These are phyloP conservation scores for Tetraneura akinire DNA, from an alignment of 1,140 invertebrate genomes.

Conservation along the genomic window DNA sequence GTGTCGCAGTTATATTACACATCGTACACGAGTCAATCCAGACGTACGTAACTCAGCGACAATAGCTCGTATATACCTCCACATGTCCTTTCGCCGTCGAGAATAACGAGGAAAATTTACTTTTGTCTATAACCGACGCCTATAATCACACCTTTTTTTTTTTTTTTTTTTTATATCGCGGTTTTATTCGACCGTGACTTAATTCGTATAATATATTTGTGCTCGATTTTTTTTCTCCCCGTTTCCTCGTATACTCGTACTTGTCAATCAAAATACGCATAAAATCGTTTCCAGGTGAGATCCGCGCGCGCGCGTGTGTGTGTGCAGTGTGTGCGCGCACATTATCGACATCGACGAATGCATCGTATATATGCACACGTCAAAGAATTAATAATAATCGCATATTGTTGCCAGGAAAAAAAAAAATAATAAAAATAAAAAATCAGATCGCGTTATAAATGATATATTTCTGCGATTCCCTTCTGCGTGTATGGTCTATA, in stretches of 20 bases:
- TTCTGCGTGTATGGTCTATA: no score
- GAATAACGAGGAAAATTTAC: neutral
- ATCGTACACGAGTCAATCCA: conserved; percentile 9
- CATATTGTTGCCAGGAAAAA: neutral
- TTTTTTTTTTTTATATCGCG: no score
- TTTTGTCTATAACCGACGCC: conserved; percentile 25
- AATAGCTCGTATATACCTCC: neutral
- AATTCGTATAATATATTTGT: neutral
- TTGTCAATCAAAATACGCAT: conserved; percentile 35
- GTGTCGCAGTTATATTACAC: no score
- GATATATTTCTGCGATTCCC: no score
- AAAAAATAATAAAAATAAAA: no score
- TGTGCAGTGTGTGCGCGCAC: no score
- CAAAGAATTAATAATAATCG: neutral
- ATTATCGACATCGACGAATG: no score
- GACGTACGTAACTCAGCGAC: conserved; percentile 8
- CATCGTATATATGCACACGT: neutral
- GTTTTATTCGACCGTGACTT: conserved; percentile 30
- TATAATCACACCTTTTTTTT: conserved; percentile 12
- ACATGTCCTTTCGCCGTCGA: neutral
- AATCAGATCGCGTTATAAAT: no score
- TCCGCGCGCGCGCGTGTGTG: neutral
- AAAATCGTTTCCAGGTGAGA: conserved; percentile 35
- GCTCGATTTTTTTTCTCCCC: neutral
- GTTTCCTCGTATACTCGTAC: neutral